Evolutionary conservation across 1,140 invertebrate species (phyloP), one percentile per base, ranked within the genome.

Genomic region (Planococcus citri): DNA sequence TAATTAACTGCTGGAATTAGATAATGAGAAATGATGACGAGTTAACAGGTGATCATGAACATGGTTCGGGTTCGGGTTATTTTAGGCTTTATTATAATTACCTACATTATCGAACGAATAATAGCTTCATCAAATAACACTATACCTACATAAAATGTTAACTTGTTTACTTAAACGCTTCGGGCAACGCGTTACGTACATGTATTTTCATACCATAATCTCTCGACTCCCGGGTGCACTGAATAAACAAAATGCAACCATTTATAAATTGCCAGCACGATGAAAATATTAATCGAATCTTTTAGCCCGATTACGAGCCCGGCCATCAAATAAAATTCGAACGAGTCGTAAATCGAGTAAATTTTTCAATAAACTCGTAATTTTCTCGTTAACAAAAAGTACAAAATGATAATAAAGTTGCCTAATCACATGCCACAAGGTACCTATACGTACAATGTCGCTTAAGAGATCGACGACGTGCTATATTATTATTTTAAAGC

Each of bases 21-120:
- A 3, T 20, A 51, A 51, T 51, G 41, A 51, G n/a, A 14, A 51
- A 51, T 17, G n/a, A 51, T 20, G 41, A 51, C 12, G n/a, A 20
- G 41, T 51, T 51, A 17, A 51, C 41, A 51, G 41, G 41, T 51
- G 41, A 51, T 51, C 10, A 17, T 20, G 17, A 9, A 51, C 12
- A 33, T 51, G 2, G 41, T 37, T 37, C 33, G 33, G 14, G n/a
- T 37, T 37, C 12, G n/a, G n/a, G 41, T 51, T 51, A 17, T 20
- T 51, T 51, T 20, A 51, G n/a, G 41, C 29, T 51, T 51, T 51
- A 51, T 51, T 51, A 51, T 51, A 51, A 51, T 51, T 51, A 51
- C 41, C 41, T 51, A 51, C 41, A 51, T 51, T 51, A 51, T 51
- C 12, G n/a, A 20, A 51, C 17, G 41, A 6, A 51, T 51, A 51